phyloP scores from a whole-genome alignment of 2,888 invertebrate genomes.

The Mythimna vitellina region DNA sequence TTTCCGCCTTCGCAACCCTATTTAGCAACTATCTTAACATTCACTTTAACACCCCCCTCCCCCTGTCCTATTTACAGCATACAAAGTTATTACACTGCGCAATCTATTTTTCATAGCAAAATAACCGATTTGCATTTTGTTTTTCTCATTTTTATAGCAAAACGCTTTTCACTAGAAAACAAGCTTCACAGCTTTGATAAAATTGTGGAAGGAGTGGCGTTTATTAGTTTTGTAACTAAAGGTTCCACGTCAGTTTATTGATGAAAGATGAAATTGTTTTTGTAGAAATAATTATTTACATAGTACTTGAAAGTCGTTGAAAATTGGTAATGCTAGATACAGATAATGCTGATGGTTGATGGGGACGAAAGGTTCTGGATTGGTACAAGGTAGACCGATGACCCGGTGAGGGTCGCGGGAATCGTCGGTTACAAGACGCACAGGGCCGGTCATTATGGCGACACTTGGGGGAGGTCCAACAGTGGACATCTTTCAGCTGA shows the following conservation, averaged over 20 bases:
- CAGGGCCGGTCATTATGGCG: too few relatives aligned
- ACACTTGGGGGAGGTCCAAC: too few relatives aligned
- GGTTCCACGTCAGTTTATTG: conserved; percentile 16
- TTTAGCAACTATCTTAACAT: conserved; percentile 59
- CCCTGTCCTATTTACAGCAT: conserved; percentile 57
- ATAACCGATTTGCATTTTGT: conserved; percentile 61
- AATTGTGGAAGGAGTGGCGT: conserved; percentile 26
- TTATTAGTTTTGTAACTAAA: conserved; percentile 37
- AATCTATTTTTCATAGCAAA: conserved; percentile 64
- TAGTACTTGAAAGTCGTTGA: too few relatives aligned
- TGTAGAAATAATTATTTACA: background rate
- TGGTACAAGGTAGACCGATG: too few relatives aligned
- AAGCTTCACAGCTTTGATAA: conserved; percentile 43
- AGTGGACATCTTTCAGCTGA: too few relatives aligned
- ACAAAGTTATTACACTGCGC: conserved; percentile 57
- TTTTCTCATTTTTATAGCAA: conserved; percentile 54
- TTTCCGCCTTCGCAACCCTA: conserved; percentile 17
- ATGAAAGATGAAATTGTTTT: background rate
- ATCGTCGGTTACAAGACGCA: too few relatives aligned
- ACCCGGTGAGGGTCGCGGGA: too few relatives aligned
- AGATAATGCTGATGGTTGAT: too few relatives aligned
- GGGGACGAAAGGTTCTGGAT: too few relatives aligned
- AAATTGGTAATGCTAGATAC: too few relatives aligned
- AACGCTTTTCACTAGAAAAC: conserved; percentile 52
- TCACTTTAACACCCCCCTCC: conserved; percentile 44